Percentiles rank a stretch among this genome's conserved stretches.
Evolutionary conservation across 2,797 vertebrate genomes (phyloP).

Genomic region (Gymnodraco acuticeps): DNA sequence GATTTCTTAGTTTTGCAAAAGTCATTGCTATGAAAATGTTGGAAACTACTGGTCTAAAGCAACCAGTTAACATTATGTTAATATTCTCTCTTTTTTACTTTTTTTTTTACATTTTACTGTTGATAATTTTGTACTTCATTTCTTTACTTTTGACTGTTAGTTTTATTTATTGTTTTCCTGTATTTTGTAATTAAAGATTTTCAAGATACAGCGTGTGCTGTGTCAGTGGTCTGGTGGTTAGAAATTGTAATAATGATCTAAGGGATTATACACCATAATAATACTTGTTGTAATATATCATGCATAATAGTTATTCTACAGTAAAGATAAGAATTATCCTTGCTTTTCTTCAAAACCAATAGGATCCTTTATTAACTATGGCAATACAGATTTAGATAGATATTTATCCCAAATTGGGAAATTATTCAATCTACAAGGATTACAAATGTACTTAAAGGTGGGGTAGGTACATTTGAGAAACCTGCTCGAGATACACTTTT

Average conservation of each 20-base stretch:
- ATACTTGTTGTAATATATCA: not conserved
- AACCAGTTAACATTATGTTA: constrained; percentile 46
- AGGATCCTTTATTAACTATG: not conserved
- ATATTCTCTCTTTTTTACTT: constrained; percentile 59
- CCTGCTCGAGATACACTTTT: too few relatives aligned
- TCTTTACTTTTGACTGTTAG: constrained; percentile 48
- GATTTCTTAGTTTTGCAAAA: constrained; percentile 23
- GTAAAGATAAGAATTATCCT: not conserved
- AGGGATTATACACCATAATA: not conserved
- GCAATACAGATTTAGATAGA: not conserved
- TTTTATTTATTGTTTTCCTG: constrained; percentile 82
- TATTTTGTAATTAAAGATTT: constrained; percentile 81
- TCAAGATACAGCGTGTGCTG: constrained; percentile 40
- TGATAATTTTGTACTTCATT: constrained; percentile 61
- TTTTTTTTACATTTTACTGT: constrained; percentile 51
- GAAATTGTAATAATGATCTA: not conserved
- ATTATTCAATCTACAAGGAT: too few relatives aligned
- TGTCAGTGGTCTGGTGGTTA: constrained; percentile 34
- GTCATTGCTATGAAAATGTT: constrained; percentile 33
- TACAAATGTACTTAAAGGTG: too few relatives aligned
- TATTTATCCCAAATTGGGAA: too few relatives aligned
- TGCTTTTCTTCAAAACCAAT: not conserved
- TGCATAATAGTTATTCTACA: not conserved
- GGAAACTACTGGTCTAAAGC: constrained; percentile 26
- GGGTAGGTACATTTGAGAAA: too few relatives aligned